Evolutionary conservation across 2,888 invertebrate genomes (phyloP).

Genomic region (Thera britannica): DNA sequence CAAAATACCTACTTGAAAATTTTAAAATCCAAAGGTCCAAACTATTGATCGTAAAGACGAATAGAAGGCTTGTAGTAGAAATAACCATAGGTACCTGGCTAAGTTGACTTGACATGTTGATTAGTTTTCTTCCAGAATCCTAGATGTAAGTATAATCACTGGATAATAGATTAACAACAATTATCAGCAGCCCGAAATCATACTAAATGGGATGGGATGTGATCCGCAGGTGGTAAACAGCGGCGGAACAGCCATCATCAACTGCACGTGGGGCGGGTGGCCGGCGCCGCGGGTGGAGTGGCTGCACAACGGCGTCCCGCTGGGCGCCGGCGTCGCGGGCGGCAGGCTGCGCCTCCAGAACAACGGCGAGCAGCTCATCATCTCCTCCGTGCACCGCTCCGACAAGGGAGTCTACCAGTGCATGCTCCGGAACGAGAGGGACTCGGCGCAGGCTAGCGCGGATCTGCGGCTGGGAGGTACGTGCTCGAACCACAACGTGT

Average conservation of each 20-base stretch:
- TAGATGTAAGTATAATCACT: too few relatives aligned
- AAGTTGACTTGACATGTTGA: too few relatives aligned
- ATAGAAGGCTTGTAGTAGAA: too few relatives aligned
- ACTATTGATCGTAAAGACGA: too few relatives aligned
- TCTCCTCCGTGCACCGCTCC: conserved; percentile 86
- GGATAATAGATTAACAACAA: too few relatives aligned
- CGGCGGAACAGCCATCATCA: conserved; percentile 92
- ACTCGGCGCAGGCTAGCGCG: conserved; percentile 92
- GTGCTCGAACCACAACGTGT: not conserved
- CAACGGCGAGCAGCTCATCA: conserved; percentile 71
- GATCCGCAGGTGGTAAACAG: conserved; percentile 90
- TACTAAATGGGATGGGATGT: not conserved
- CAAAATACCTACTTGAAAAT: too few relatives aligned
- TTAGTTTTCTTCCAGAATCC: too few relatives aligned
- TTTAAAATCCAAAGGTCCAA: too few relatives aligned
- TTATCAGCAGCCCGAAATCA: not conserved
- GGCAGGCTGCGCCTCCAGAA: conserved; percentile 66
- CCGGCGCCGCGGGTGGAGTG: conserved; percentile 89
- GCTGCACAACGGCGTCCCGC: conserved; percentile 89
- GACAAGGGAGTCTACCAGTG: conserved; percentile 97
- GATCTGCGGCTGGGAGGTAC: conserved; percentile 91
- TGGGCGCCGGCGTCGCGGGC: conserved; percentile 77
- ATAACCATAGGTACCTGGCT: too few relatives aligned
- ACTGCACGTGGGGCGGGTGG: conserved; percentile 93
- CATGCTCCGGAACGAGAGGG: conserved; percentile 90